Evolutionary conservation across 2,113 vertebrate species (phyloP).

Genomic region (Microcebus griseorufus): DNA sequence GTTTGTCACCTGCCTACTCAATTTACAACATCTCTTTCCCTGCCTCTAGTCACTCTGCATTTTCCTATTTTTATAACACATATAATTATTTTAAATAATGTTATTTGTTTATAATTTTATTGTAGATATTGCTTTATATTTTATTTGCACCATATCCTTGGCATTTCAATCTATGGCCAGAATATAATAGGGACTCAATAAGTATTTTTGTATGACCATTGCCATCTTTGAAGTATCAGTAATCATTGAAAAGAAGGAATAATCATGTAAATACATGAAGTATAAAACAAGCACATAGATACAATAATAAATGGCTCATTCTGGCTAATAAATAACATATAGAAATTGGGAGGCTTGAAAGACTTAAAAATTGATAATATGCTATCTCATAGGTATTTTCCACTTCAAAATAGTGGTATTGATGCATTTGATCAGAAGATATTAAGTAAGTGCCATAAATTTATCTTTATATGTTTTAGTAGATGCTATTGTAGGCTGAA

Average conservation of each 20-base stretch:
- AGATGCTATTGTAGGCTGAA: not conserved
- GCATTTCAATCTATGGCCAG: not conserved
- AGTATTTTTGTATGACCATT: not conserved
- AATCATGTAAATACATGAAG: not conserved
- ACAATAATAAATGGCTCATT: not conserved
- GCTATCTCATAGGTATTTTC: not conserved
- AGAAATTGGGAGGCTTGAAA: not conserved
- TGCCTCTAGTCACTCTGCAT: not conserved
- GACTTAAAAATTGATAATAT: not conserved
- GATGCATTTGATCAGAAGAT: not conserved
- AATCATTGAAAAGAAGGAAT: not conserved
- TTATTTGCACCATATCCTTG: not conserved
- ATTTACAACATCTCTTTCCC: not conserved
- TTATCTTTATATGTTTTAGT: not conserved
- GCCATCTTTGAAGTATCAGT: not conserved
- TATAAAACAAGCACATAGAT: not conserved
- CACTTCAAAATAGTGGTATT: not conserved
- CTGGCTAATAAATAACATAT: not conserved
- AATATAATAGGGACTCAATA: not conserved
- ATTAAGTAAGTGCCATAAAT: not conserved
- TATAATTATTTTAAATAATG: not conserved
- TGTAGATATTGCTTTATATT: not conserved
- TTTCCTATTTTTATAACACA: not conserved
- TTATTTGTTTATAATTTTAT: not conserved
- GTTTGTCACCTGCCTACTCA: too few species aligned